These are phyloP conservation scores for Ctenochaetus hawaiiensis DNA, from an alignment of 2,797 vertebrate species.

Conservation along the genomic window DNA sequence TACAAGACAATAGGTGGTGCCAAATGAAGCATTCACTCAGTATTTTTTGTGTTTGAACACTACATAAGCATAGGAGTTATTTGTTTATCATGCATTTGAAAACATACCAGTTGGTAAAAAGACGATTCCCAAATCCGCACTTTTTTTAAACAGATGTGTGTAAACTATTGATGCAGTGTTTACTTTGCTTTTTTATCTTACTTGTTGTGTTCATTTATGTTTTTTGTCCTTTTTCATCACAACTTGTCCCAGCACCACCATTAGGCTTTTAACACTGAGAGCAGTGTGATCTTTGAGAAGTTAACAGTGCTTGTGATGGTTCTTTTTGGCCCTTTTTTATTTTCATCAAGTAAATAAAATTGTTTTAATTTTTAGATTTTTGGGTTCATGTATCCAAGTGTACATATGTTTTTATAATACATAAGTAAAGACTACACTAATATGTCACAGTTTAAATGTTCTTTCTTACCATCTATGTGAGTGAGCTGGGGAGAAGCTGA, in stretches of 20 bases:
- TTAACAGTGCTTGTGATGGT: constrained; percentile 45
- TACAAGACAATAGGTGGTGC: constrained; percentile 4
- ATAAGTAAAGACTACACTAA: constrained; percentile 65
- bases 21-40: constrained; percentile 7
- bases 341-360: constrained; percentile 36
- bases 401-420: constrained; percentile 68
- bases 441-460: background rate
- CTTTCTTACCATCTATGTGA: background rate
- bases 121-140: constrained; percentile 3
- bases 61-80: background rate
- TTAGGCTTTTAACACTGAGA: constrained; percentile 8
- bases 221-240: constrained; percentile 31
- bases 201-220: constrained; percentile 25
- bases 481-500: constrained; percentile 11
- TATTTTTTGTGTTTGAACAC: constrained; percentile 17
- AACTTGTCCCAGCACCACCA: constrained; percentile 19
- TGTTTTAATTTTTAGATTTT: constrained; percentile 32
- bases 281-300: constrained; percentile 28
- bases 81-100: constrained; percentile 24
- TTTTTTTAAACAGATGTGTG: constrained; percentile 28
- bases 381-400: constrained; percentile 52
- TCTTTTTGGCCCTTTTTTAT: constrained; percentile 51
- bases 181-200: constrained; percentile 17
- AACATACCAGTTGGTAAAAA: constrained; percentile 12
- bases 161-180: constrained; percentile 16